Evolutionary conservation across 92 coral and sea anemone genomes (phyloP), one percentile per base, ranked within the genome.

Genomic region (Actinernus sp.): DNA sequence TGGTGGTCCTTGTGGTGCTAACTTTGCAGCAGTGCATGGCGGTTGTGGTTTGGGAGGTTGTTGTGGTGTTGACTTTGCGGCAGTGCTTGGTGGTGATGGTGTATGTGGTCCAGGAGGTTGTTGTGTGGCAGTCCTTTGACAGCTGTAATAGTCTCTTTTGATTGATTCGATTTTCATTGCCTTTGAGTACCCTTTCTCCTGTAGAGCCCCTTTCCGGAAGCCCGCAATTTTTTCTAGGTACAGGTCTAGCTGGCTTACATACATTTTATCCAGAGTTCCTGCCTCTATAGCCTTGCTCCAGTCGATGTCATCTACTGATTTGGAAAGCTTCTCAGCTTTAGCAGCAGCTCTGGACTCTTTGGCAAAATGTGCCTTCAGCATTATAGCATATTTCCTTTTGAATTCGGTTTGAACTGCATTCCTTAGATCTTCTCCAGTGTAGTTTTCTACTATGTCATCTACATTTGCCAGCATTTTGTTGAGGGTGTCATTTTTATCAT

Each of bases 161-260:
- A 78, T 52, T 34, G 49, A 71, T 12, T 60, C 48, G 21, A 56
- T 63, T 47, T 68, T 59, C 38, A 49, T 38, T 11, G 38, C 59
- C 44, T 68, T 78, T 19, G 63, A 50, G 38, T 66, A 78, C 31
- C 70, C 84, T 58, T 78, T 78, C 45, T 29, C 55, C 13, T 53
- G 25, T 41, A 67, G 26, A 29, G 24, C 65, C 26, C 24, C 24
- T 11, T 59, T 59, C 31, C 4, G 28, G 49, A 70, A 57, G 20
- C 68, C 68, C 13, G 57, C 68, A 28, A 39, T 13, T 37, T 57
- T 38, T 23, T 26, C 57, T 36, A 57, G 51, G 43, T 70, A 56
- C 13, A 70, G 16, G 28, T 70, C 78, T 13, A 70, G 78, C 57
- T 70, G 78, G 55, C 27, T 39, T 9, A 62, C 55, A 56, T 55